Evolutionary conservation across 2,113 vertebrate species (phyloP), one percentile per base, ranked within the genome.

Genomic region (Phainopepla nitens): DNA sequence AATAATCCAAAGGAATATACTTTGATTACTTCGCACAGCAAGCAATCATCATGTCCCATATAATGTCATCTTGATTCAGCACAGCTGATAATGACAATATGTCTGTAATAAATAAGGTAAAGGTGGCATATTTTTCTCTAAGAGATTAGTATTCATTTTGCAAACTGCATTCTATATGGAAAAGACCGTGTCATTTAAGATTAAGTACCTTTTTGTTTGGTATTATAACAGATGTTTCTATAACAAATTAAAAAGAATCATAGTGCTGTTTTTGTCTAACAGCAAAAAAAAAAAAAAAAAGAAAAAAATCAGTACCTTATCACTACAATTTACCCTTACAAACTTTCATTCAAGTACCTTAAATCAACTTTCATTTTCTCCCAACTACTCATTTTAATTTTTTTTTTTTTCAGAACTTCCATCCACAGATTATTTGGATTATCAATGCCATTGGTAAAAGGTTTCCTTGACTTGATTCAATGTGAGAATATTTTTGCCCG

Each of bases 201-300:
- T 94, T 86, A 90, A 96, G 75, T 58, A 78, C 76, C 85, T 78
- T 71, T 83, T 92, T 61, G 41, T 76, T 94, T 81, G 76, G 64
- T 80, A 81, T 45, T 71, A 92, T 93, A 95, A 90, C 90, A 96
- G 95, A 93, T 86, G 92, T 93, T 94, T 93, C 23, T 3, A 78
- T 73, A 93, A 60, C n/a, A 75, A 70, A 89, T 96, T 96, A 92
- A 87, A 88, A 90, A 97, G 93, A 94, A 93, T 95, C 82, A 93
- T 80, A 68, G 82, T 54, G 56, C 25, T 94, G 29, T 19, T 96
- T 96, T 68, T 92, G 75, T 75, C 29, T 88, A 93, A 93, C 31
- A 94, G 25, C 3, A 83, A 82, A 60, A 87, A 73, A 64, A 84
- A 77, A 44, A 17, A 15, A 8, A 6, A 18, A 3, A 56, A 22